Evolutionary conservation across 2,888 invertebrate genomes (phyloP).

Genomic region (Orthosia gracilis): DNA sequence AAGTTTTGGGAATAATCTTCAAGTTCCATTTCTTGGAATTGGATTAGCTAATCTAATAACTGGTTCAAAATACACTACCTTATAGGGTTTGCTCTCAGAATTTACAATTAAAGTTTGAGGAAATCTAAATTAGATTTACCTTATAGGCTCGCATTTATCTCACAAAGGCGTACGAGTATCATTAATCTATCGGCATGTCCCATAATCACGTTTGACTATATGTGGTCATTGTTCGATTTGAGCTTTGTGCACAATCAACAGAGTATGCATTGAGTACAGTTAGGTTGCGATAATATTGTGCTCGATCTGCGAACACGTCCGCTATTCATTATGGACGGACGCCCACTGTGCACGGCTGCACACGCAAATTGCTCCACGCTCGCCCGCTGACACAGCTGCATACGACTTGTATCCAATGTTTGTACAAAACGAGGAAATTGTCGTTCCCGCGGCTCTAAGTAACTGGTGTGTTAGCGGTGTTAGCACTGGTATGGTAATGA

Average conservation of each 20-base stretch:
- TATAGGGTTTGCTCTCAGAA: constrained; percentile 9
- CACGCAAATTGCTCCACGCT: constrained; percentile 86
- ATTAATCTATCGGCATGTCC: constrained; percentile 53
- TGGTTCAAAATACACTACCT: constrained; percentile 17
- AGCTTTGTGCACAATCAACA: constrained; percentile 72
- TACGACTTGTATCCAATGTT: constrained; percentile 73
- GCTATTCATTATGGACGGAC: constrained; percentile 85
- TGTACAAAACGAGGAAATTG: constrained; percentile 79
- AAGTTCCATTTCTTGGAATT: background rate
- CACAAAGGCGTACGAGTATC: constrained; percentile 39
- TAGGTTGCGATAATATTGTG: constrained; percentile 75
- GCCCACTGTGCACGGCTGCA: constrained; percentile 87
- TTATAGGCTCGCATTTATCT: constrained; percentile 28
- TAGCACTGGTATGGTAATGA: constrained; percentile 73
- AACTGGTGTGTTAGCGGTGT: constrained; percentile 75
- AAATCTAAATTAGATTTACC: constrained; percentile 40
- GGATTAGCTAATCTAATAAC: background rate
- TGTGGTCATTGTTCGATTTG: constrained; percentile 71
- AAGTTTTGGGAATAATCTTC: background rate
- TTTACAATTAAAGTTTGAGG: constrained; percentile 21
- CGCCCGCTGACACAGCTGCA: constrained; percentile 85
- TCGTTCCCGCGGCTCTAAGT: constrained; percentile 73
- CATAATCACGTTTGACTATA: constrained; percentile 64
- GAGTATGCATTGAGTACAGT: constrained; percentile 66
- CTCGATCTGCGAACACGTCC: constrained; percentile 80